Percentiles rank a stretch among this genome's conserved stretches.
These are phyloP conservation scores for Dyspetes luteomarginatus DNA, from an alignment of 2,888 invertebrate species.

Conservation along the genomic window DNA sequence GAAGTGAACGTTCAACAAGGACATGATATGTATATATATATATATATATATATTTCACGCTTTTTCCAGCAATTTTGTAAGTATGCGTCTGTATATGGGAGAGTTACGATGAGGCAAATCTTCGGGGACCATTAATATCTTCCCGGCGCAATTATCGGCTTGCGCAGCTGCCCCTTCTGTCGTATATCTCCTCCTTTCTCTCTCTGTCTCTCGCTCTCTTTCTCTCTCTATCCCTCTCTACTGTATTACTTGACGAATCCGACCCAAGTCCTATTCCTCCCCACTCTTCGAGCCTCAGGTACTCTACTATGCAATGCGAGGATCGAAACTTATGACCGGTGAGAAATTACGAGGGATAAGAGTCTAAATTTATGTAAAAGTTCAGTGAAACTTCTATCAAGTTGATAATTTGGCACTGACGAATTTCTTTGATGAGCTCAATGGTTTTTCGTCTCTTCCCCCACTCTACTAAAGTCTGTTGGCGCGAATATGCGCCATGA, in stretches of 20 bases:
- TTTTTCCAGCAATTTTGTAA: slow-evolving; percentile 46
- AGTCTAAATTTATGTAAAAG: no score
- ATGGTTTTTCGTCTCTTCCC: no score
- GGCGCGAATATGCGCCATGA: no score
- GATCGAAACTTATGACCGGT: slow-evolving; percentile 3
- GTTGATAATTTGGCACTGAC: no score
- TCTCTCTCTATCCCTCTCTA: not conserved
- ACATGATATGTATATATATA: slow-evolving; percentile 55
- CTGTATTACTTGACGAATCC: slow-evolving; percentile 9
- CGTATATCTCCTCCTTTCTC: slow-evolving; percentile 61
- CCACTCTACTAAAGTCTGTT: no score
- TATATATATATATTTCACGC: slow-evolving; percentile 47
- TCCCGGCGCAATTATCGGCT: slow-evolving; percentile 79
- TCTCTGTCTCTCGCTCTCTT: slow-evolving; percentile 7
- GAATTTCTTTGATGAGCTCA: no score
- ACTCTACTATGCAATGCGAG: not conserved
- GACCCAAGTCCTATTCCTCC: not conserved
- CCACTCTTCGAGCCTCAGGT: not conserved
- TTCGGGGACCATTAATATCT: slow-evolving; percentile 78
- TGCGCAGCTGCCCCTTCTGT: slow-evolving; percentile 73
- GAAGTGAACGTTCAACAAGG: no score
- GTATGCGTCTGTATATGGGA: slow-evolving; percentile 65
- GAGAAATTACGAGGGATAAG: no score
- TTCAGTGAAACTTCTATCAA: no score
- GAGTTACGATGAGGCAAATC: slow-evolving; percentile 72